Evolutionary conservation across 35 echinoderm and acorn worm species (phyloP), one percentile per base, ranked within the genome.

Genomic region (Amphiura filiformis): DNA sequence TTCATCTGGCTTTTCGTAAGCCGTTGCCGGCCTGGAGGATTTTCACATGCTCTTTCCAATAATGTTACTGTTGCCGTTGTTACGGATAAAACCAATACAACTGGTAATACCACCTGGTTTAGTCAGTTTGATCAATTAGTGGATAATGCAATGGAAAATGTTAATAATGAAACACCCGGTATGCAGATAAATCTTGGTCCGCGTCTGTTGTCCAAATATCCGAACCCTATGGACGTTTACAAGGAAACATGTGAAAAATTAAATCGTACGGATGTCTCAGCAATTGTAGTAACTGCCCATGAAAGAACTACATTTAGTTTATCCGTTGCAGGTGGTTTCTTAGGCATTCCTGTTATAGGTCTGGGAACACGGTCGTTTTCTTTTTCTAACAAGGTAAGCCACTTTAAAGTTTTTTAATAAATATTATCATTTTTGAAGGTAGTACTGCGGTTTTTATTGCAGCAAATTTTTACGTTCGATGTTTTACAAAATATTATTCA

Each of bases 191-290:
- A 36, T 22, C 83, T 85, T 32, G 83, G 83, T 9, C 83, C 83
- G 31, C 47, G 56, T 15, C 33, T 85, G 83, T 36, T 85, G 12
- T 85, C 83, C 35, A 17, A 34, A 37, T 61, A 36, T 20, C 52
- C 47, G 0, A 85, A 83, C 33, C 83, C 83, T 17, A 85, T 85
- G 83, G 83, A 85, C 83, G 83, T 85, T 13, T 85, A 85, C 37
- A 34, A 61, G 33, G 31, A 85, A 37, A 85, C 56, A 17, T 85
- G 83, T 22, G 20, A 34, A 23, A 34, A 38, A 64, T 61, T 85
- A 5, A 37, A 32, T 28, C 30, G 83, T 1, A 85, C 83, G 32
- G 83, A 85, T 37, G 83, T 85, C 13, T 85, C 83, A 34, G 83
- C 83, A 17, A 61, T 85, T 33, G 56, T 85, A 31, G 83, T 85